Evolutionary conservation across 2,797 vertebrate genomes (phyloP).

Genomic region (Spinus olivaceus): DNA sequence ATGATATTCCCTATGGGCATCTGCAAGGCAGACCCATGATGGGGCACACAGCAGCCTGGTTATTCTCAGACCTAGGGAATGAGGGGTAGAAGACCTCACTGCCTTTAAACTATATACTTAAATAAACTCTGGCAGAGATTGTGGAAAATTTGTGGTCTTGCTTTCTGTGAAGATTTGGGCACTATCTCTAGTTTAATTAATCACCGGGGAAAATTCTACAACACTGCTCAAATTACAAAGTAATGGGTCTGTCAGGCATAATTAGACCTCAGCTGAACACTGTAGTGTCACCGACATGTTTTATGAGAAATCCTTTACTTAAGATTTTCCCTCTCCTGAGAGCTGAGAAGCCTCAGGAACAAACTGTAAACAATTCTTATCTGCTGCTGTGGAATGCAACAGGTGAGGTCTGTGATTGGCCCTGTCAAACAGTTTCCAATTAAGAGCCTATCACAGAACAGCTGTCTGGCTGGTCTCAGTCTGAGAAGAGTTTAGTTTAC

Average conservation of each 20-base stretch:
- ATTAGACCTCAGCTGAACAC: conserved; percentile 82
- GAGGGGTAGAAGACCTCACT: background rate
- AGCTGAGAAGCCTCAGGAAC: no score
- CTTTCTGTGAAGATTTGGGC: conserved; percentile 61
- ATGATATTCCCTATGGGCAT: background rate
- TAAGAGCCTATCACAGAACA: no score
- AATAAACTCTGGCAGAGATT: conserved; percentile 27
- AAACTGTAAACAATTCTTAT: no score
- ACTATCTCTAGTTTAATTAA: conserved; percentile 84
- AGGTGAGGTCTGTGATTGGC: no score
- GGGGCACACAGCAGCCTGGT: background rate
- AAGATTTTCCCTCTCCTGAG: no score
- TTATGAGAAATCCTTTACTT: no score
- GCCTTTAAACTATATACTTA: conserved; percentile 14
- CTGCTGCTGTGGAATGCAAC: no score
- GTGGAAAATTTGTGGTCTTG: conserved; percentile 60
- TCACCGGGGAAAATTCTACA: conserved; percentile 76
- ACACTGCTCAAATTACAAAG: conserved; percentile 77
- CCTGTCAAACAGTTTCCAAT: no score
- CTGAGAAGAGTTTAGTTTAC: no score
- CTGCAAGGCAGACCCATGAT: background rate
- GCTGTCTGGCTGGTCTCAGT: no score
- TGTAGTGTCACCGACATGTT: conserved; percentile 37
- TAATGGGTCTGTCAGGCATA: conserved; percentile 88
- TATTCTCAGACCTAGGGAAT: conserved; percentile 42